Evolutionary conservation across 1,140 invertebrate species (phyloP), one percentile per base, ranked within the genome.

Genomic region (Cydia fagiglandana): DNA sequence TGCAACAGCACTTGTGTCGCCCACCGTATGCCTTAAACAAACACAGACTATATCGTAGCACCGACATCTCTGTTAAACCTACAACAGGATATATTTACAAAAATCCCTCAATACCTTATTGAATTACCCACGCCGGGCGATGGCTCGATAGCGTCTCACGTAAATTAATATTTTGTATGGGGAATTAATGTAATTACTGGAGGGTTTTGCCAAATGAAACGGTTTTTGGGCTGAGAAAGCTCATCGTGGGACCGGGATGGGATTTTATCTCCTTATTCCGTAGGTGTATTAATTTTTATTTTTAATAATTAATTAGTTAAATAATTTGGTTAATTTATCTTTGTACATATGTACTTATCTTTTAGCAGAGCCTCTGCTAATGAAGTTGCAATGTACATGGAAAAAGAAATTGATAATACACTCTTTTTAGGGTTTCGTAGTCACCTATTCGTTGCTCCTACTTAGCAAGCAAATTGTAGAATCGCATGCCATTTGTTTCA

Each of bases 41-140:
- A 88, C 85, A 88, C 81, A 76, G 15, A n/a, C 78, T 77, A 75
- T 77, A 79, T 81, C 76, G 75, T 77, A 77, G 73, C 70, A 76
- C 45, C 53, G 53, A 77, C 77, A 89, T 88, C 85, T 85, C 80
- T 77, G 74, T 73, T 53, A 76, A 73, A 80, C 78, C 75, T 73
- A 80, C 75, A 80, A 82, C 83, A 56, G 74, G 76, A 82, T 85
- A 83, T 85, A 88, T 87, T 83, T 79, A 73, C 75, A 88, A 90
- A 88, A 88, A 83, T 84, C 75, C 80, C 80, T 83, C 83, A 87
- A 85, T 87, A 82, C 85, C 80, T 88, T 88, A 88, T 91, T 91
- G 86, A 91, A 90, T 87, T 86, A 89, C 87, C 83, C 83, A 82
- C 77, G 77, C 73, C 66, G 74, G 77, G 78, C 84, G 86, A 83